Percentiles rank a stretch among this genome's conserved stretches.
Evolutionary conservation across 2,113 vertebrate genomes (phyloP).

Genomic region (Trochalopteron elliotii): DNA sequence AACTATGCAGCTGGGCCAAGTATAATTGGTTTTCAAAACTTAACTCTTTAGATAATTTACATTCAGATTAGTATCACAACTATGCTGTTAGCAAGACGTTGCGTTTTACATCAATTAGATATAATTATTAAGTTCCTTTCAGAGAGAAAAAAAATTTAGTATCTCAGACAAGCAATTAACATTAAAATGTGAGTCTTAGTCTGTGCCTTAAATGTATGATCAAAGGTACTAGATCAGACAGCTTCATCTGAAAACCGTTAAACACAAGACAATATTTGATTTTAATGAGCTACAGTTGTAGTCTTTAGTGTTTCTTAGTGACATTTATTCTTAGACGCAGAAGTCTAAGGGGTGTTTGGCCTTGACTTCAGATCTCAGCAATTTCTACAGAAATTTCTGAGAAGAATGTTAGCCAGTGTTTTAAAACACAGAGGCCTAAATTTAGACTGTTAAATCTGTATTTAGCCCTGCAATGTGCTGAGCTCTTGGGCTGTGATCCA

Average conservation of each 20-base stretch:
- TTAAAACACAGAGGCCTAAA: constrained; percentile 39
- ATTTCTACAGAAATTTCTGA: constrained; percentile 35
- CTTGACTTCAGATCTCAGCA: constrained; percentile 7
- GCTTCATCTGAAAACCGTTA: not conserved
- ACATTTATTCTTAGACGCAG: not conserved
- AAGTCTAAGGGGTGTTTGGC: not conserved
- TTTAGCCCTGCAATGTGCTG: constrained; percentile 8
- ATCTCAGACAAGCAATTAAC: not conserved
- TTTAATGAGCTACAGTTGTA: not conserved
- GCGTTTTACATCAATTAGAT: not conserved
- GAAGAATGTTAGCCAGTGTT: constrained; percentile 27
- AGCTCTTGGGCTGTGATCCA: constrained; percentile 12
- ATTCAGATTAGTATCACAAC: not conserved
- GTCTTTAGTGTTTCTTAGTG: not conserved
- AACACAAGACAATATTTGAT: not conserved
- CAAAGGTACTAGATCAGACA: not conserved
- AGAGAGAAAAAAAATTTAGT: not conserved
- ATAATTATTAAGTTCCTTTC: not conserved
- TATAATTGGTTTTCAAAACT: not conserved
- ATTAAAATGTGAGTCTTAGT: not conserved
- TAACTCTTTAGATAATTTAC: not conserved
- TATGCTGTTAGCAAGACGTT: not conserved
- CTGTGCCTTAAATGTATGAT: not conserved
- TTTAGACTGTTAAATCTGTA: constrained; percentile 46
- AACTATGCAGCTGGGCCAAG: not conserved